Evolutionary conservation across 2,797 vertebrate genomes (phyloP).

Genomic region (Phrynocephalus guinanensis): DNA sequence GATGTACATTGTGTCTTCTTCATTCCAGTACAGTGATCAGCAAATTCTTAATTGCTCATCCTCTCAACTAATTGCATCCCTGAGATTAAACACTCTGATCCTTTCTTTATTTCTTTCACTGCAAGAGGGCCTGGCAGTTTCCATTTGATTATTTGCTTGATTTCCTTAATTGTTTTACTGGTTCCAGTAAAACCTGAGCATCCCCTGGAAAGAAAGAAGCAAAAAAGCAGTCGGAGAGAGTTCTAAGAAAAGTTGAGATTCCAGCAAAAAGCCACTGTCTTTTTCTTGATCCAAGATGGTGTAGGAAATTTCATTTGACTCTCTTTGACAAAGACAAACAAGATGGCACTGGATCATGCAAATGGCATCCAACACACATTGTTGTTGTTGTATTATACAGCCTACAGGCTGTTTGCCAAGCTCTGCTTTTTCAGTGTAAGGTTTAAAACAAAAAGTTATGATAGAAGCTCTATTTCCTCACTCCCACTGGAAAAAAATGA

Average conservation of each 20-base stretch:
- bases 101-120: neutral
- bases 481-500: too few relatives aligned
- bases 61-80: neutral
- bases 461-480: neutral
- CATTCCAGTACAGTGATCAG: neutral
- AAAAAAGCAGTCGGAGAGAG: neutral
- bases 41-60: neutral
- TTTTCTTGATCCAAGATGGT: neutral
- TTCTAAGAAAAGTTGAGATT: neutral
- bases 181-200: neutral
- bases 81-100: conserved; percentile 26
- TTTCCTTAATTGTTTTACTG: conserved; percentile 20
- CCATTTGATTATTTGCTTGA: neutral
- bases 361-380: neutral
- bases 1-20: neutral
- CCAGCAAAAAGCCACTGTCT: neutral
- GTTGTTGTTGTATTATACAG: too few relatives aligned
- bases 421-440: neutral
- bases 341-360: neutral
- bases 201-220: neutral
- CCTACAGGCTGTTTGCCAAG: neutral
- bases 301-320: neutral
- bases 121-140: neutral
- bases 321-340: neutral
- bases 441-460: neutral